Evolutionary conservation across 2,113 vertebrate genomes (phyloP).

Genomic region (Centropus bengalensis): DNA sequence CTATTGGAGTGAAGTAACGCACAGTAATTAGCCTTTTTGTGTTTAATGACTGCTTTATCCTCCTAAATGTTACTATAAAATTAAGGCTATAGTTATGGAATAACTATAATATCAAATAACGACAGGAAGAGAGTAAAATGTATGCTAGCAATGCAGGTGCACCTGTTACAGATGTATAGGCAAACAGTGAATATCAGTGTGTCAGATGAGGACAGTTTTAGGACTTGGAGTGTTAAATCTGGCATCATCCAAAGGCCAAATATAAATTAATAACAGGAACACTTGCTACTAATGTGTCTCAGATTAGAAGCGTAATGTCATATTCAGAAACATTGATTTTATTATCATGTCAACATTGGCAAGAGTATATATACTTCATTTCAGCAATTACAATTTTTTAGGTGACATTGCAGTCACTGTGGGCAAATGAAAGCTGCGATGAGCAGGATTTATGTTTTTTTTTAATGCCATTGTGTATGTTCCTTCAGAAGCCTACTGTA

Average conservation of each 20-base stretch:
- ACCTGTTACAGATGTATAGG: slow-evolving; percentile 84
- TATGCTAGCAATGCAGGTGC: slow-evolving; percentile 63
- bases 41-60: slow-evolving; percentile 69
- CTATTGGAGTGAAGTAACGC: slow-evolving; percentile 69
- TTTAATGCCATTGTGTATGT: slow-evolving; percentile 1
- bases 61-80: slow-evolving; percentile 72
- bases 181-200: slow-evolving; percentile 77
- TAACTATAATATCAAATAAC: slow-evolving; percentile 47
- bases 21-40: slow-evolving; percentile 78
- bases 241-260: slow-evolving; percentile 76
- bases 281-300: slow-evolving; percentile 75
- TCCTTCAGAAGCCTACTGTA: slow-evolving; percentile 7
- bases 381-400: slow-evolving; percentile 1
- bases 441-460: background rate
- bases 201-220: slow-evolving; percentile 82
- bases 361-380: slow-evolving; percentile 43
- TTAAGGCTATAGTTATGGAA: slow-evolving; percentile 47
- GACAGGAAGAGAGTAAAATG: slow-evolving; percentile 60
- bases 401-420: slow-evolving; percentile 9
- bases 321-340: slow-evolving; percentile 74
- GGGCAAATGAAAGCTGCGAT: background rate
- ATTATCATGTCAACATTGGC: slow-evolving; percentile 72
- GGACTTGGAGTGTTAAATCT: slow-evolving; percentile 68
- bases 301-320: slow-evolving; percentile 73
- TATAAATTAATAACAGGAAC: slow-evolving; percentile 78